These are phyloP conservation scores for Papilio polytes DNA, from an alignment of 1,140 invertebrate genomes.

Conservation along the genomic window DNA sequence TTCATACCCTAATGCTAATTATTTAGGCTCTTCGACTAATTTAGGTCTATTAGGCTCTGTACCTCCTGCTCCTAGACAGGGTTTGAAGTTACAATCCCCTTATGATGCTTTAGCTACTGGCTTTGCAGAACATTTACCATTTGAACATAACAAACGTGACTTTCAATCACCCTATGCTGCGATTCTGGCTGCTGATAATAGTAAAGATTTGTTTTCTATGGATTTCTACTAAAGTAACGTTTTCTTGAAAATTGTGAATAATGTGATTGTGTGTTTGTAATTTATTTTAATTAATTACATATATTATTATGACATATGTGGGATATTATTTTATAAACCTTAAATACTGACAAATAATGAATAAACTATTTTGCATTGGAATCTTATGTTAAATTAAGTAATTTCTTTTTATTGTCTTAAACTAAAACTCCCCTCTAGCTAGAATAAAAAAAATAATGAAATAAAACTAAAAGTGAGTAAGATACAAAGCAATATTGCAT, in stretches of 20 bases:
- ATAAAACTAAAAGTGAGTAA: too few relatives aligned
- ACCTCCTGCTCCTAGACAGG: slow-evolving; percentile 45
- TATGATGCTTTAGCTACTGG: slow-evolving; percentile 62
- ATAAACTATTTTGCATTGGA: too few relatives aligned
- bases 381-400: too few relatives aligned
- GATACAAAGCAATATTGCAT: too few relatives aligned
- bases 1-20: slow-evolving; percentile 59
- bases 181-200: slow-evolving; percentile 54
- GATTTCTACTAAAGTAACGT: slow-evolving; percentile 56
- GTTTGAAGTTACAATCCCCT: slow-evolving; percentile 62
- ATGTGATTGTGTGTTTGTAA: slow-evolving; percentile 4
- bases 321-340: too few relatives aligned
- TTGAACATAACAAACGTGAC: slow-evolving; percentile 49
- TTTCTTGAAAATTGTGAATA: background rate
- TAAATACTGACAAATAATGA: too few relatives aligned
- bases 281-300: slow-evolving; percentile 37
- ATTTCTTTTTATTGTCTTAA: too few relatives aligned
- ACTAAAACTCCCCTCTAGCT: too few relatives aligned
- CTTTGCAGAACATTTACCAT: slow-evolving; percentile 48
- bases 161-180: slow-evolving; percentile 62
- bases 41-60: slow-evolving; percentile 42
- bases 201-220: slow-evolving; percentile 62
- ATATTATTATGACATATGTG: background rate
- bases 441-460: too few relatives aligned
- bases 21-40: slow-evolving; percentile 50